A percentile compares a stretch with the other conserved stretches of the same genome.
Evolutionary conservation across 2,888 invertebrate species (phyloP).

Genomic region (Scrobipalpa atriplicella): DNA sequence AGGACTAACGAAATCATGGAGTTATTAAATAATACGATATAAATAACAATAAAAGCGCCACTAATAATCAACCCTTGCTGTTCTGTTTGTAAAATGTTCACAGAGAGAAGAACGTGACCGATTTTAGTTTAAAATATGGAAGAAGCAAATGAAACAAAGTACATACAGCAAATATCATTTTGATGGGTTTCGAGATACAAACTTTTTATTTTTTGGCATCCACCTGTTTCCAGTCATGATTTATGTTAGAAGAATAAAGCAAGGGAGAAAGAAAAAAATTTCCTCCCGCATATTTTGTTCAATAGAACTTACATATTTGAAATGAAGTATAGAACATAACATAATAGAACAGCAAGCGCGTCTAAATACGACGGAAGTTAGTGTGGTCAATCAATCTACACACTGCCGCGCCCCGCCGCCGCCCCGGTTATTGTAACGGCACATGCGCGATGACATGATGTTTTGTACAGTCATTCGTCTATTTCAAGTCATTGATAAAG

Average conservation of each 20-base stretch:
- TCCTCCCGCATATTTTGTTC: too few relatives aligned
- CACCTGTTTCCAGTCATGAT: too few relatives aligned
- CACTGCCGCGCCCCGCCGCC: constrained; percentile 64
- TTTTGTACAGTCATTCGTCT: neutral
- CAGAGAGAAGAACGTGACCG: too few relatives aligned
- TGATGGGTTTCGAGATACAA: too few relatives aligned
- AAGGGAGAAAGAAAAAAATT: too few relatives aligned
- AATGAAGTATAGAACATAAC: neutral
- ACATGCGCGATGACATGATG: constrained; percentile 2
- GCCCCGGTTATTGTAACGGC: constrained; percentile 53
- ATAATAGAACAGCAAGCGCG: constrained; percentile 15
- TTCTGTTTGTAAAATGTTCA: constrained; percentile 33
- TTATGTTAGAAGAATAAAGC: too few relatives aligned
- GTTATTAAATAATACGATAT: neutral
- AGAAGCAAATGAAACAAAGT: too few relatives aligned
- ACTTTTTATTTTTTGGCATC: too few relatives aligned
- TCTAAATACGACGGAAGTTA: constrained; percentile 61
- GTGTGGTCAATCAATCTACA: constrained; percentile 69
- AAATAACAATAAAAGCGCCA: constrained; percentile 53
- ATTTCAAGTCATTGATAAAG: neutral
- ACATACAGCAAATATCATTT: too few relatives aligned
- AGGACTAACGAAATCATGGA: neutral
- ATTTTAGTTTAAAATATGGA: too few relatives aligned
- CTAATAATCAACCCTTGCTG: constrained; percentile 51
- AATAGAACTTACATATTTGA: too few relatives aligned